Base-by-base conservation (phyloP, 2,113 vertebrate genomes). In the Phrynosoma blainvillii region DNA sequence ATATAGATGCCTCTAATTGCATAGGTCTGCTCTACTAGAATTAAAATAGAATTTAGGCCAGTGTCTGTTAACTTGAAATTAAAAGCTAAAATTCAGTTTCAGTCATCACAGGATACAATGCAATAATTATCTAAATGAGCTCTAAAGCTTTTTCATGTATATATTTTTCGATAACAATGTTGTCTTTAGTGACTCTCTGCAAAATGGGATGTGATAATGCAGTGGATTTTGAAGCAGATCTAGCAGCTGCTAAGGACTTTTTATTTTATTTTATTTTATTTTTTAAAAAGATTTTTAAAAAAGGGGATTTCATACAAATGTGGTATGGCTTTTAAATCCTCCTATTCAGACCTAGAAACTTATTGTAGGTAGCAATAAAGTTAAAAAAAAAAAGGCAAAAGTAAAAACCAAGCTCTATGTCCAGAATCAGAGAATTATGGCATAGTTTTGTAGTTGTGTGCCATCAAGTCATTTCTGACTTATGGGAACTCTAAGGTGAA, bases 31-130 rank as follows among this genome's bases (percentile, higher is more conserved):
- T 62, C 18, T 62, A 62, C 13, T 62, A 62, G 59, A 62, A 62
- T 12, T 62, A 14, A 62, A 62, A 62, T 62, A 62, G 59, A 14
- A 62, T 16, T 62, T 62, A 18, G 13, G 59, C 14, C 59, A 77
- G 4, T 80, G 66, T 68, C 0, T 0, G 74, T 91, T 91, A 84
- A 89, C 89, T 71, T 77, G 1, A 40, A 76, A 0, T 13, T 59
- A 65, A 66, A 85, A 16, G n/a, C 20, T 83, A 32, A 89, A 85
- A 13, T 66, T 89, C 86, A 36, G 66, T 82, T 92, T 82, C 27
- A 79, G 21, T 40, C 80, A 79, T 88, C 68, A 56, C 30, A 14
- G 0, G 84, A 13, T 4, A 56, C 75, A 70, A 4, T 32, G 18
- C 54, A 79, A 75, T 75, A 56, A 1, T 25, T 66, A 40, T 0